Conservation (phyloP, 64 coral and sea anemone genomes). For the Hydrozoanthus tunicans region DNA sequence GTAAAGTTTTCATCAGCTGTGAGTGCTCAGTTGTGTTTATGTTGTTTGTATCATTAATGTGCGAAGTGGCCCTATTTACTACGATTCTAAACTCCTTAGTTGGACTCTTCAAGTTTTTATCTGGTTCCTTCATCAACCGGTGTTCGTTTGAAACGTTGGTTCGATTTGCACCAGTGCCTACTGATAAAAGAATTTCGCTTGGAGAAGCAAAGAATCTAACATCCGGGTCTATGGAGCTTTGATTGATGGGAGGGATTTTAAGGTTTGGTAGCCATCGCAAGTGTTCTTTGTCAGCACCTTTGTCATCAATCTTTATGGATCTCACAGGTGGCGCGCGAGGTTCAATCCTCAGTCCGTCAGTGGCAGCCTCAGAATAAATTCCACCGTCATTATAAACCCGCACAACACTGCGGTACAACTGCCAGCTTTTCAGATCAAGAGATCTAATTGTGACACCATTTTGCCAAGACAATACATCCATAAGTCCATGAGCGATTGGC, state of each 20-base stretch:
- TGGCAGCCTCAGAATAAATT: slow-evolving; percentile 52
- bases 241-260: slow-evolving; percentile 35
- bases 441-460: slow-evolving; percentile 41
- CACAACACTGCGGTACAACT: slow-evolving; percentile 66
- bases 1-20: background rate
- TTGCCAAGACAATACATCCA: slow-evolving; percentile 64
- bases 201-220: slow-evolving; percentile 69
- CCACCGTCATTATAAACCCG: slow-evolving; percentile 60
- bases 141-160: background rate
- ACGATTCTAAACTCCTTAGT: slow-evolving; percentile 41
- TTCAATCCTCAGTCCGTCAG: slow-evolving; percentile 67
- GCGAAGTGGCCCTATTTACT: slow-evolving; percentile 22
- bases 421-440: slow-evolving; percentile 36
- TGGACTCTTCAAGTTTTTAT: slow-evolving; percentile 26
- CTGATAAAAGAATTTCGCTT: slow-evolving; percentile 26
- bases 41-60: background rate
- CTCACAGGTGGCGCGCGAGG: slow-evolving; percentile 46
- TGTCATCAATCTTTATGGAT: slow-evolving; percentile 25
- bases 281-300: slow-evolving; percentile 47
- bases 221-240: slow-evolving; percentile 39
- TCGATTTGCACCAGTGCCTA: slow-evolving; percentile 3
- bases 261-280: slow-evolving; percentile 66
- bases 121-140: background rate
- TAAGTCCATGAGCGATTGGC: slow-evolving; percentile 55
- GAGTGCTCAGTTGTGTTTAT: background rate